Conservation (phyloP, 1,140 invertebrate species). For the Heliconius hewitsoni region DNA sequence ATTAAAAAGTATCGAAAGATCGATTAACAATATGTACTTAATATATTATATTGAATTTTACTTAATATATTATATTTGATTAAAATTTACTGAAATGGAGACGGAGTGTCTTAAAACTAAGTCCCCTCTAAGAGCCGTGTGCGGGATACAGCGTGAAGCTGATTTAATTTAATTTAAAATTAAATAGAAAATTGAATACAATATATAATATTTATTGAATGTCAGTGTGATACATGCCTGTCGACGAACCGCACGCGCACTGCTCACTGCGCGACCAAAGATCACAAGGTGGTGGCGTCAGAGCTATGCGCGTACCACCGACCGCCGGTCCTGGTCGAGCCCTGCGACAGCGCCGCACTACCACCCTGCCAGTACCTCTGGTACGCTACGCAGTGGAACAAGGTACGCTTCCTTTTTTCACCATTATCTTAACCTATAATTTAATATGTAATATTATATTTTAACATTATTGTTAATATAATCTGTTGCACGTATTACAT, state of each 20-base stretch:
- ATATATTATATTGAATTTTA: no score
- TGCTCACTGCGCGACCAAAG: conserved; percentile 87
- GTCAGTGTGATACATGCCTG: conserved; percentile 88
- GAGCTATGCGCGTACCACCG: conserved; percentile 84
- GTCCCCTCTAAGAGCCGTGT: no score
- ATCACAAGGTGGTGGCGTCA: conserved; percentile 87
- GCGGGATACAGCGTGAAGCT: no score
- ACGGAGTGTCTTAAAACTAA: no score
- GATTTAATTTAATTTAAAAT: no score
- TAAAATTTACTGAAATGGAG: no score
- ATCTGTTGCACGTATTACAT: background rate
- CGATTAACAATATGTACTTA: no score
- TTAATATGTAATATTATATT: background rate
- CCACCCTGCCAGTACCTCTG: conserved; percentile 88
- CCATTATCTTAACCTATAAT: background rate
- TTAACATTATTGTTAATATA: background rate
- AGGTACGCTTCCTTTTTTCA: conserved; percentile 71
- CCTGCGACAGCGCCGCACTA: conserved; percentile 82
- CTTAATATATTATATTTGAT: no score
- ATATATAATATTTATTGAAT: no score
- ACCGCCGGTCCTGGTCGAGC: conserved; percentile 82
- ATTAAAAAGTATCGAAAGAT: no score
- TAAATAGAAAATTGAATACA: no score
- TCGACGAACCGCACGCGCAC: conserved; percentile 87
- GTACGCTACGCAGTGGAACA: conserved; percentile 93